Conservation (phyloP, 2,888 invertebrate species). For the Autographa gamma region DNA sequence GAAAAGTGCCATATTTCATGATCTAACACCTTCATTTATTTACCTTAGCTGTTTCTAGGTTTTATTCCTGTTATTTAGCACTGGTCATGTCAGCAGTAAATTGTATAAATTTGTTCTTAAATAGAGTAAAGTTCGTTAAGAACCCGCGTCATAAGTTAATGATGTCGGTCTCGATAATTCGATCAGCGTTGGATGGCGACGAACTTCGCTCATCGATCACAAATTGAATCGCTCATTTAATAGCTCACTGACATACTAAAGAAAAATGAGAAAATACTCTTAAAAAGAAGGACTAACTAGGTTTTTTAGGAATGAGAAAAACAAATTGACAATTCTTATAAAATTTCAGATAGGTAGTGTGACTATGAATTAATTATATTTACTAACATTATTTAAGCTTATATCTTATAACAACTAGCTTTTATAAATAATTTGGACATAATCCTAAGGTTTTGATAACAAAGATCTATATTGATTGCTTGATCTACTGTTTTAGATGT, state of each 20-base stretch:
- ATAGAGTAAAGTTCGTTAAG: constrained; percentile 10
- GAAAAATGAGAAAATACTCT: constrained; percentile 7
- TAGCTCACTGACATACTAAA: constrained; percentile 18
- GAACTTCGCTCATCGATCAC: constrained; percentile 50
- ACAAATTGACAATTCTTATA: not conserved
- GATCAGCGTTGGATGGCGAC: constrained; percentile 30
- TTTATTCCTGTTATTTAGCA: not conserved
- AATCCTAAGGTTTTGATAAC: not conserved
- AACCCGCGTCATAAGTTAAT: constrained; percentile 40
- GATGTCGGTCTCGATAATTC: constrained; percentile 44
- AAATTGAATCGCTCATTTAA: constrained; percentile 51
- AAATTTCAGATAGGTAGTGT: no score
- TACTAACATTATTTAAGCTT: no score
- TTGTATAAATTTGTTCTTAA: constrained; percentile 15
- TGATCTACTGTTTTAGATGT: constrained; percentile 20
- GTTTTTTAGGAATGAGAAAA: not conserved
- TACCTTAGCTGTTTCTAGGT: no score
- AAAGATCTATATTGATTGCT: not conserved
- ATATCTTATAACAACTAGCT: no score
- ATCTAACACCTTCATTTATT: not conserved
- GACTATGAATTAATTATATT: no score
- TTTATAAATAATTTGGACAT: no score
- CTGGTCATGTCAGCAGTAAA: not conserved
- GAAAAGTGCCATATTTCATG: not conserved
- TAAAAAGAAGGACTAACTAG: not conserved